phyloP scores from a whole-genome alignment of 2,797 vertebrate species.

The Anguilla marmorata region DNA sequence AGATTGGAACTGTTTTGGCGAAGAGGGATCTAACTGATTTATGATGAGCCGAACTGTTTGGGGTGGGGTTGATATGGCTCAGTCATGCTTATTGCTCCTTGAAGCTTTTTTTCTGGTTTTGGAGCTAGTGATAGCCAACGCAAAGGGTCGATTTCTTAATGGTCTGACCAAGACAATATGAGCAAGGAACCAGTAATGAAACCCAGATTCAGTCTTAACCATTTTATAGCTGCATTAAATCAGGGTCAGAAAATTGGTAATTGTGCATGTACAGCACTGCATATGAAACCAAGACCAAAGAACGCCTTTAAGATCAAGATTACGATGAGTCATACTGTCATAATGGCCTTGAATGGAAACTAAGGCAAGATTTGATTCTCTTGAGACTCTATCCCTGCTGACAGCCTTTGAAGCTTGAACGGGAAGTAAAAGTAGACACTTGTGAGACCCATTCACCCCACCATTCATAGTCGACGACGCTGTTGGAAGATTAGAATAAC shows the following conservation, averaged over 20 bases:
- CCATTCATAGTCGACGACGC: not conserved
- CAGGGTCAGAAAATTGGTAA: not conserved
- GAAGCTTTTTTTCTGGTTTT: not conserved
- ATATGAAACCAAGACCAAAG: not conserved
- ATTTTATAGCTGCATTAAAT: not conserved
- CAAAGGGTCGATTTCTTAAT: not conserved
- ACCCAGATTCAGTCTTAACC: not conserved
- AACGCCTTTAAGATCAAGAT: not conserved
- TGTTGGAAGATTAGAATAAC: not conserved
- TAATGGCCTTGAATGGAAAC: not conserved
- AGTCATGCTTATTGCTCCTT: too few species aligned
- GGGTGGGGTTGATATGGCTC: not conserved
- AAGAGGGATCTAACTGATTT: conserved; percentile 41
- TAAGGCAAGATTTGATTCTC: not conserved
- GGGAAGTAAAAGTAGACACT: not conserved
- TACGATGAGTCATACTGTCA: not conserved
- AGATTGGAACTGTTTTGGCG: conserved; percentile 35
- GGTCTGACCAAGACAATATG: not conserved
- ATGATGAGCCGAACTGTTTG: not conserved
- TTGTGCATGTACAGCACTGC: not conserved
- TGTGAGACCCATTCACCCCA: not conserved
- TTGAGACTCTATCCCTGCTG: not conserved
- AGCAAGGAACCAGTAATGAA: not conserved
- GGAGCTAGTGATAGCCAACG: not conserved
- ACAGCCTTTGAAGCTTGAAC: not conserved